Conservation (phyloP, 1,140 invertebrate species). For the Bombus consobrinus region DNA sequence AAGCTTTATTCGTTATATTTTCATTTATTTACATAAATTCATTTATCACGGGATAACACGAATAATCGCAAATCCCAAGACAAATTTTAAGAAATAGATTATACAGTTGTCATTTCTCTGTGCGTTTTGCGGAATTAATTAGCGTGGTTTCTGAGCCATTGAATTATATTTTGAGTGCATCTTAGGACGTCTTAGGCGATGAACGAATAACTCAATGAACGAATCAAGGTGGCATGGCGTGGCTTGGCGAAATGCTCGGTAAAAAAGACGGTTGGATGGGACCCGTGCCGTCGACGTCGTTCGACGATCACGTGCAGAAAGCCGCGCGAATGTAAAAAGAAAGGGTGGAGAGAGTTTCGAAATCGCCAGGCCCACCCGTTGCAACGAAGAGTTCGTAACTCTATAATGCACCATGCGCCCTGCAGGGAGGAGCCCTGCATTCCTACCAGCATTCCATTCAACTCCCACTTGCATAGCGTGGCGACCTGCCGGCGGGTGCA, state of each 20-base stretch:
- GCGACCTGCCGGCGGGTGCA: constrained; percentile 58
- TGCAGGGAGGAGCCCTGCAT: constrained; percentile 63
- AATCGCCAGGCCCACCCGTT: constrained; percentile 65
- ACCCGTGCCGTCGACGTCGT: constrained; percentile 37
- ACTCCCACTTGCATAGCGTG: constrained; percentile 61
- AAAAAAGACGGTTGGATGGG: constrained; percentile 1
- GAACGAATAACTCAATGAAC: neutral
- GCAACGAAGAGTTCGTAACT: constrained; percentile 69
- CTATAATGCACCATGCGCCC: constrained; percentile 63
- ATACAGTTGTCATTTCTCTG: no score
- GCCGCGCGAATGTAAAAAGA: constrained; percentile 51
- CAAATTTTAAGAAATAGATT: no score
- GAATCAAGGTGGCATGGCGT: neutral
- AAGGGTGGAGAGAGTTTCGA: constrained; percentile 37
- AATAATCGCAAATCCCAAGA: no score
- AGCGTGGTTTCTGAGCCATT: no score
- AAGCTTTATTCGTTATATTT: no score
- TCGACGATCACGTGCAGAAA: constrained; percentile 47
- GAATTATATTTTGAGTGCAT: neutral
- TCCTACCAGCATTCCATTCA: constrained; percentile 66
- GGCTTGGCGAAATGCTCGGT: constrained; percentile 5
- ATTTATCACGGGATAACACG: no score
- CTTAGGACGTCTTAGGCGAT: neutral
- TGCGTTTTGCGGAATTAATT: neutral
- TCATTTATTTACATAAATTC: no score